A percentile compares a stretch with the other conserved stretches of the same genome.
Evolutionary conservation across 1,140 invertebrate genomes (phyloP).

Genomic region (Helicoverpa armigera): DNA sequence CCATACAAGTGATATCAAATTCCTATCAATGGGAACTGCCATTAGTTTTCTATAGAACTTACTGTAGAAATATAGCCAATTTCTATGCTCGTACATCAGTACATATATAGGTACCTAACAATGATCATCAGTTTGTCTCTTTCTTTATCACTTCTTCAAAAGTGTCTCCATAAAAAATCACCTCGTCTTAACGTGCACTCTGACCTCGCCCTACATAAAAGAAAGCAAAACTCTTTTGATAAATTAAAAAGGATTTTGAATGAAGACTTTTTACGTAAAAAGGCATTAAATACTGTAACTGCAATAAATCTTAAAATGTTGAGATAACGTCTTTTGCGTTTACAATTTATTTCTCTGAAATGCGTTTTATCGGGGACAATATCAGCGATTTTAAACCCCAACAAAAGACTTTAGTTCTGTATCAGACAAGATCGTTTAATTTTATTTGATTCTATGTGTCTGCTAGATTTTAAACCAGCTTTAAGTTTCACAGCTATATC

Average conservation of each 20-base stretch:
- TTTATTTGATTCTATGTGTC: conserved; percentile 7
- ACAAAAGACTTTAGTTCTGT: neutral
- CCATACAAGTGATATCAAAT: too few species aligned
- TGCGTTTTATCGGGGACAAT: neutral
- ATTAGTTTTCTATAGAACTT: too few species aligned
- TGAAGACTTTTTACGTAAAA: neutral
- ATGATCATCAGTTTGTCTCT: neutral
- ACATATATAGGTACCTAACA: too few species aligned
- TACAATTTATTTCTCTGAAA: conserved; percentile 9
- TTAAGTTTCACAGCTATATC: neutral
- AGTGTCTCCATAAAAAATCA: neutral
- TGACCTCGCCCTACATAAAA: neutral
- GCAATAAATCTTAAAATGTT: conserved; percentile 24
- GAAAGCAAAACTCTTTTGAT: neutral
- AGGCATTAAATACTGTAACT: neutral
- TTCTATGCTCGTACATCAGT: too few species aligned
- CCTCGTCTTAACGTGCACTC: neutral
- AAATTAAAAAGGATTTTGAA: conserved; percentile 13
- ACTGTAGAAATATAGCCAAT: too few species aligned
- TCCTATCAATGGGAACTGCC: too few species aligned
- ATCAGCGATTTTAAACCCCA: neutral
- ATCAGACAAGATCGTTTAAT: conserved; percentile 10
- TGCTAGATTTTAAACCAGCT: neutral
- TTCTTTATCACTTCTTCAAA: neutral
- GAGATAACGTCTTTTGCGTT: conserved; percentile 16